These are phyloP conservation scores for Eriosoma lanigerum DNA, from an alignment of 1,140 invertebrate genomes.

Conservation along the genomic window DNA sequence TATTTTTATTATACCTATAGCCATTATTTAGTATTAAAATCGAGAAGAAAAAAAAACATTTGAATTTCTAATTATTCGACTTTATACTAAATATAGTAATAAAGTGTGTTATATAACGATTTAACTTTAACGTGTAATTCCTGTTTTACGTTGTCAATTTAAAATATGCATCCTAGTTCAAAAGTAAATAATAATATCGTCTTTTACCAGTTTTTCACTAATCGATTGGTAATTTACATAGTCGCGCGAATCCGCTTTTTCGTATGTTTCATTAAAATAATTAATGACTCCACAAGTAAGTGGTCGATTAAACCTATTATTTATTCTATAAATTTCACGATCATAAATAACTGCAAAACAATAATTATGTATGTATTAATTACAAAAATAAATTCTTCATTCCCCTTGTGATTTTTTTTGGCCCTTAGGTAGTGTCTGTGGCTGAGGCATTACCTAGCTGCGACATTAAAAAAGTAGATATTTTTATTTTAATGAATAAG, in stretches of 20 bases:
- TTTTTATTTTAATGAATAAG: too few relatives aligned
- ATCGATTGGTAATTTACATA: constrained; percentile 24
- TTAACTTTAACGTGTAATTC: constrained; percentile 12
- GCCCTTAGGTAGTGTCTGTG: too few relatives aligned
- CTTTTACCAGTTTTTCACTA: constrained; percentile 27
- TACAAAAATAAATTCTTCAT: too few relatives aligned
- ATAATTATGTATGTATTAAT: too few relatives aligned
- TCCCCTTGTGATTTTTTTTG: too few relatives aligned
- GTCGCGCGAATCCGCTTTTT: constrained; percentile 8
- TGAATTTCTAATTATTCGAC: constrained; percentile 1
- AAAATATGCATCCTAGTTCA: constrained; percentile 26
- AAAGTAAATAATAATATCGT: constrained; percentile 24
- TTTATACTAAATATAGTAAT: background rate
- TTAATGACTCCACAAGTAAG: background rate
- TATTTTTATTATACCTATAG: too few relatives aligned
- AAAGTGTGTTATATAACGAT: constrained; percentile 10
- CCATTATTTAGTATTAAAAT: constrained; percentile 1
- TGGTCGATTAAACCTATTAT: background rate
- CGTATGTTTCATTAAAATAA: background rate
- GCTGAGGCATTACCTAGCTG: too few relatives aligned
- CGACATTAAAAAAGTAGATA: too few relatives aligned
- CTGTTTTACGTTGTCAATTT: constrained; percentile 17
- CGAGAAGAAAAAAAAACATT: background rate
- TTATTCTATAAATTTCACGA: too few relatives aligned
- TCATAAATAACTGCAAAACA: too few relatives aligned